Evolutionary conservation across 2,797 vertebrate genomes (phyloP), one percentile per base, ranked within the genome.

Genomic region (Eremophila alpestris): DNA sequence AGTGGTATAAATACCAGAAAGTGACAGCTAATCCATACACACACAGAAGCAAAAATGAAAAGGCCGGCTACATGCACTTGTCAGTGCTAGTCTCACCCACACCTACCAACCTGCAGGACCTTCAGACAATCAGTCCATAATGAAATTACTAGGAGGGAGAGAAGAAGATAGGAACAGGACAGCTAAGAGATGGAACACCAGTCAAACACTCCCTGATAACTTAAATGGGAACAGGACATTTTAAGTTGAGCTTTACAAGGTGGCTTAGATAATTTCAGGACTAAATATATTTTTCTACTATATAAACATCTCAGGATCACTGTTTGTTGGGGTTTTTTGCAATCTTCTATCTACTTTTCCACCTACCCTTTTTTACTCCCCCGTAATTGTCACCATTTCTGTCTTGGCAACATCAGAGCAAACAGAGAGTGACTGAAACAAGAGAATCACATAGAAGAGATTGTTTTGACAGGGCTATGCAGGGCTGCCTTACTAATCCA

Each of bases 351-450:
- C 63, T 84, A 43, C 45, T 67, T 73, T 85, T 79, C 52, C 32
- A 55, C 40, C 67, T 79, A 74, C n/a, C 13, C 30, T 75, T 88
- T 94, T 19, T 27, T 74, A 68, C 59, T 62, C n/a, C 34, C 23
- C 21, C 32, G 41, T 58, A 67, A 80, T 62, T 85, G 74, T 83
- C 83, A 92, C 41, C 7, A 58, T 67, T 95, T 90, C 49, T 87
- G 46, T 58, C 64, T 85, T 90, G 81, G 60, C 81, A 95, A 75
- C 55, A 63, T 64, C 67, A 40, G 36, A 85, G 40, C 63, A 92
- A 96, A 92, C 49, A 93, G 68, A 89, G 62, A 64, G 49, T 11
- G 11, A 77, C 12, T 89, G 90, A 96, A 96, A 95, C 60, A 83
- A 92, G 90, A 93, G 89, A 95, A 71, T 68, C 5, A 2, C 81